Evolutionary conservation across 2,797 vertebrate species (phyloP).

Genomic region (Ataeniobius toweri): DNA sequence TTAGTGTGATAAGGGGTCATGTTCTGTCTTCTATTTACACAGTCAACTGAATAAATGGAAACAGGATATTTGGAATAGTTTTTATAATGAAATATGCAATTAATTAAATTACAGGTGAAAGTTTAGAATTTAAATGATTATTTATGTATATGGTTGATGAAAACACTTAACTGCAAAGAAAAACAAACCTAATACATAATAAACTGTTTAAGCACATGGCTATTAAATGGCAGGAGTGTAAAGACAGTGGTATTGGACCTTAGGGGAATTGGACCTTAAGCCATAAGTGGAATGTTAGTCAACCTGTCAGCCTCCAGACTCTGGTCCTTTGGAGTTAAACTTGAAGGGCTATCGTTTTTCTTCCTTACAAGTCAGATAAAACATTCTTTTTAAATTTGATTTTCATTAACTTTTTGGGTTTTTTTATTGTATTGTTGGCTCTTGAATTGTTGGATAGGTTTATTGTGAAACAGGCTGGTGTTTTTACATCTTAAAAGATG

Average conservation of each 20-base stretch:
- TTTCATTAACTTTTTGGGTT: background rate
- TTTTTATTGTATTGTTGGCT: background rate
- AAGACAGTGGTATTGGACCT: too few relatives aligned
- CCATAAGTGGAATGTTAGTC: too few relatives aligned
- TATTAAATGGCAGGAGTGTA: too few relatives aligned
- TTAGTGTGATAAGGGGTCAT: background rate
- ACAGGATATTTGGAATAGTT: background rate
- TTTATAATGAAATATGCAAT: background rate
- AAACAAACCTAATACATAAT: too few relatives aligned
- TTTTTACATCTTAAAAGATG: background rate
- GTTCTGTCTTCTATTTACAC: background rate
- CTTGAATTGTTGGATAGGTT: too few relatives aligned
- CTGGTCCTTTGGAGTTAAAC: background rate
- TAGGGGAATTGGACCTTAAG: too few relatives aligned
- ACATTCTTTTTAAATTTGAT: background rate
- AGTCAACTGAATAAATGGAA: background rate
- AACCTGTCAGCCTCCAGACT: too few relatives aligned
- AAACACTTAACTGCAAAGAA: background rate
- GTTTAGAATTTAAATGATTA: too few relatives aligned
- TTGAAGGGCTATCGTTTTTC: background rate
- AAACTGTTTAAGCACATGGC: too few relatives aligned
- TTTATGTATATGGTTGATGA: background rate
- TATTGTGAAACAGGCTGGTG: too few relatives aligned
- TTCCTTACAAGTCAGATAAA: background rate
- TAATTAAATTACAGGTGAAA: background rate